phyloP scores from a whole-genome alignment of 2,888 invertebrate genomes.

The Orthonevra nobilis region DNA sequence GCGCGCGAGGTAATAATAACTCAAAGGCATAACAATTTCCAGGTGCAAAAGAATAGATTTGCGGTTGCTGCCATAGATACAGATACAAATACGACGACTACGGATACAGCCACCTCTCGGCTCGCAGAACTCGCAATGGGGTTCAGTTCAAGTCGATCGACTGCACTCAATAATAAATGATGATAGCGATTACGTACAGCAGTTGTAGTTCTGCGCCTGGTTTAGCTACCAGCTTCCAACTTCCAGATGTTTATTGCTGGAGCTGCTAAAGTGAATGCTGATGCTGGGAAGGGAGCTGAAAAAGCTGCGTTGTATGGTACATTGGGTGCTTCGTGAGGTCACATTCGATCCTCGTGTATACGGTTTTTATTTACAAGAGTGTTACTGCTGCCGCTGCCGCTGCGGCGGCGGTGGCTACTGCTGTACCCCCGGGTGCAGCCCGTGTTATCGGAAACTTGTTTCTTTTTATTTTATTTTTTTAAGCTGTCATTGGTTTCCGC shows the following conservation, averaged over 20 bases:
- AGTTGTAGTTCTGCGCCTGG: slow-evolving; percentile 61
- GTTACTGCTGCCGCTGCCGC: slow-evolving; percentile 36
- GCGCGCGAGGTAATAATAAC: slow-evolving; percentile 56
- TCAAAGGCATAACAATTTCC: slow-evolving; percentile 65
- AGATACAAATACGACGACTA: no score
- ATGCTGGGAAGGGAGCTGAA: no score
- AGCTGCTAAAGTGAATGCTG: slow-evolving; percentile 47
- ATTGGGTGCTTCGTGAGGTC: slow-evolving; percentile 67
- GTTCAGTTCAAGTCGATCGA: slow-evolving; percentile 70
- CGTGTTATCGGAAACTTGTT: slow-evolving; percentile 58
- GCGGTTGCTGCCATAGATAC: slow-evolving; percentile 53
- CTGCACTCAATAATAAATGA: slow-evolving; percentile 70
- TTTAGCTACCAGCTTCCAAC: slow-evolving; percentile 55
- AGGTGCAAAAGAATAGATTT: slow-evolving; percentile 70
- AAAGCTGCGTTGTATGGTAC: slow-evolving; percentile 50
- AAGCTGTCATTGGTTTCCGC: slow-evolving; percentile 68
- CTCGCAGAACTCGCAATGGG: slow-evolving; percentile 45
- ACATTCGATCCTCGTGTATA: slow-evolving; percentile 55
- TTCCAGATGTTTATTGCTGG: slow-evolving; percentile 41
- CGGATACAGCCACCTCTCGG: no score
- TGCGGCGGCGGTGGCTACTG: slow-evolving; percentile 10
- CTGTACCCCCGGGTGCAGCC: slow-evolving; percentile 7
- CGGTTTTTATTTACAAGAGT: slow-evolving; percentile 38
- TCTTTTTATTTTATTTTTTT: slow-evolving; percentile 39
- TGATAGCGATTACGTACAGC: slow-evolving; percentile 66